A percentile compares a stretch with the other conserved stretches of the same genome.
phyloP scores from a whole-genome alignment of 2,113 vertebrate genomes.

The Aramus guarauna region DNA sequence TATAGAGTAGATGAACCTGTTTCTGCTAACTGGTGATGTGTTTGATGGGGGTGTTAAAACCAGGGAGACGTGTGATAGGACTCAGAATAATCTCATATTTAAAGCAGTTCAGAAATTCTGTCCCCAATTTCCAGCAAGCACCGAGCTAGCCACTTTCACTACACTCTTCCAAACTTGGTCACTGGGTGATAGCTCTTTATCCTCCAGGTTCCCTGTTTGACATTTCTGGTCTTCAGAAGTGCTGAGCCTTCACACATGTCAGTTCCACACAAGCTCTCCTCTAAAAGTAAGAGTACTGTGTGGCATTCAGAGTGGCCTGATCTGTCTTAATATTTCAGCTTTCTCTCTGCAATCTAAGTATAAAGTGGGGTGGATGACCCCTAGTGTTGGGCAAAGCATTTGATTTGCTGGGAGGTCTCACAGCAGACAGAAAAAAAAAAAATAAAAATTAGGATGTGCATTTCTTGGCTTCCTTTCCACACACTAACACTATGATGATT shows the following conservation, averaged over 20 bases:
- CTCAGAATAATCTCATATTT: not conserved
- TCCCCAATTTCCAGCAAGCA: rapidly evolving
- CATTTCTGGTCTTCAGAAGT: not conserved
- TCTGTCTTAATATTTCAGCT: not conserved
- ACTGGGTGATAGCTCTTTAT: not conserved
- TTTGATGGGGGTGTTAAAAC: not conserved
- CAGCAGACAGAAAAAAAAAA: not conserved
- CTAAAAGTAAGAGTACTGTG: not conserved
- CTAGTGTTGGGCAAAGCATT: not conserved
- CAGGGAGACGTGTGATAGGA: not conserved
- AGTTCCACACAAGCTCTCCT: not conserved
- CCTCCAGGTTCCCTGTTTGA: not conserved
- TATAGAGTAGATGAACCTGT: not conserved
- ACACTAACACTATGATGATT: not conserved
- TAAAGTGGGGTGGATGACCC: not conserved
- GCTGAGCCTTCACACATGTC: not conserved
- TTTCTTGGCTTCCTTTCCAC: not conserved
- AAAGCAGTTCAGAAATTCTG: not conserved
- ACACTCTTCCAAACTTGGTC: rapidly evolving
- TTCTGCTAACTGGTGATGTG: not conserved
- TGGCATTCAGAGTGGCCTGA: not conserved
- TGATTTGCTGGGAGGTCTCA: not conserved
- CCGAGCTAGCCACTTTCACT: not conserved
- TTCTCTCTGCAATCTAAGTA: not conserved
- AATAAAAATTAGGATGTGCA: not conserved